These are phyloP conservation scores for Drosophila koepferae DNA, from an alignment of 2,888 invertebrate genomes.

Conservation along the genomic window DNA sequence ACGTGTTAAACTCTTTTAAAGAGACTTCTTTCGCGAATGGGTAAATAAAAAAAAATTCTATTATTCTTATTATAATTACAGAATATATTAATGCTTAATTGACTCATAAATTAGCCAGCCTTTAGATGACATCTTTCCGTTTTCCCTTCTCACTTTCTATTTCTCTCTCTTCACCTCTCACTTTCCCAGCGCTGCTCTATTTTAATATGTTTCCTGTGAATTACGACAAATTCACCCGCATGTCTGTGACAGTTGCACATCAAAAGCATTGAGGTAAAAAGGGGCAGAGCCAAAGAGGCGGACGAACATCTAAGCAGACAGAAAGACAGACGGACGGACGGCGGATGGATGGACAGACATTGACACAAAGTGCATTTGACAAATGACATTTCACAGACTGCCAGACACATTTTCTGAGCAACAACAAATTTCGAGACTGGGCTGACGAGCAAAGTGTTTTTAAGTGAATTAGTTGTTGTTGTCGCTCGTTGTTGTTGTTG, in stretches of 20 bases:
- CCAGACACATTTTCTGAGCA: conserved; percentile 68
- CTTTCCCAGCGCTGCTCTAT: neutral
- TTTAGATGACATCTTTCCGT: neutral
- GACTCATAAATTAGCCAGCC: conserved; percentile 70
- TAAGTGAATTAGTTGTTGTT: conserved; percentile 75
- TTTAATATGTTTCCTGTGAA: conserved; percentile 37
- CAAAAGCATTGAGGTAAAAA: conserved; percentile 42
- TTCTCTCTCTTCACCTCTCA: neutral
- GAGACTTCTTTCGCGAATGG: no score
- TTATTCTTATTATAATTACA: neutral
- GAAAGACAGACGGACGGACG: neutral
- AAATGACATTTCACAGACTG: conserved; percentile 83
- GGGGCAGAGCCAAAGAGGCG: conserved; percentile 27
- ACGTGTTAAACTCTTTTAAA: no score
- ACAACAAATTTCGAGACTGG: conserved; percentile 56
- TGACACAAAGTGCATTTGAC: conserved; percentile 82
- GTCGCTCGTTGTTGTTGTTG: conserved; percentile 31
- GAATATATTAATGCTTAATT: conserved; percentile 34
- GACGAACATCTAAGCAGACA: neutral
- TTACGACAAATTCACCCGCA: conserved; percentile 73
- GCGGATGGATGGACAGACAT: conserved; percentile 30
- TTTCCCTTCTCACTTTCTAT: neutral
- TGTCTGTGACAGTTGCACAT: conserved; percentile 76
- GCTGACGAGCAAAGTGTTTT: conserved; percentile 71
- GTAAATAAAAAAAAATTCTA: conserved; percentile 10